Base-by-base conservation (phyloP, 2,113 vertebrate genomes). In the Azemiops feae region DNA sequence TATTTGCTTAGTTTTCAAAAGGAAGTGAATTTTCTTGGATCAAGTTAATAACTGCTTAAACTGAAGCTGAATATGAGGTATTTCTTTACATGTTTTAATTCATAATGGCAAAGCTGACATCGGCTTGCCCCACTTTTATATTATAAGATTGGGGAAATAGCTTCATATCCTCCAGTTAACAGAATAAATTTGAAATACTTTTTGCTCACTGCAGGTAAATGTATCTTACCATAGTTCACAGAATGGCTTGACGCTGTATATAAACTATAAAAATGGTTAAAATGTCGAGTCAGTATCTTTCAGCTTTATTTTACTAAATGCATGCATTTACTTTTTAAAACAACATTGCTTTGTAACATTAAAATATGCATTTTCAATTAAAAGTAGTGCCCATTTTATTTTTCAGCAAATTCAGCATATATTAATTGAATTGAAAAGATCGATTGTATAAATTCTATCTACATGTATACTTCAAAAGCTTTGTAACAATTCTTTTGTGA, bases 391-490 rank as follows among this genome's bases (percentile, higher is more conserved):
- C 88, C 89, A 45, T 54, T 92, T 93, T 34, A 16, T 89, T 86
- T 96, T 96, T 97, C 95, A 60, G 94, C 93, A 90, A 94, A 95
- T 95, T 94, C 93, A 95, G 0, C 95, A 95, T 96, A 91, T 92
- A 89, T 96, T 97, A 96, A 95, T 96, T 97, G 96, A 96, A 96
- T 96, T 98, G 97, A 95, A 94, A 97, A 96, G 96, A 97, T 96
- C 27, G 3, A 45, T 64, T 95, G 20, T 90, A 93, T 95, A 95
- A 92, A 95, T 94, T 96, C 94, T 96, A 96, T 96, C 95, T 96
- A 53, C 93, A 94, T 93, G 93, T 95, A 94, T 96, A 97, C 95
- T 96, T 94, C 97, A 97, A 93, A 94, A 92, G 96, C 96, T 97
- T 95, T 95, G 94, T 95, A 95, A 92, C 96, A 93, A 97, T 97